Evolutionary conservation across 92 coral and sea anemone genomes (phyloP).

Genomic region (Galaxea fascicularis): DNA sequence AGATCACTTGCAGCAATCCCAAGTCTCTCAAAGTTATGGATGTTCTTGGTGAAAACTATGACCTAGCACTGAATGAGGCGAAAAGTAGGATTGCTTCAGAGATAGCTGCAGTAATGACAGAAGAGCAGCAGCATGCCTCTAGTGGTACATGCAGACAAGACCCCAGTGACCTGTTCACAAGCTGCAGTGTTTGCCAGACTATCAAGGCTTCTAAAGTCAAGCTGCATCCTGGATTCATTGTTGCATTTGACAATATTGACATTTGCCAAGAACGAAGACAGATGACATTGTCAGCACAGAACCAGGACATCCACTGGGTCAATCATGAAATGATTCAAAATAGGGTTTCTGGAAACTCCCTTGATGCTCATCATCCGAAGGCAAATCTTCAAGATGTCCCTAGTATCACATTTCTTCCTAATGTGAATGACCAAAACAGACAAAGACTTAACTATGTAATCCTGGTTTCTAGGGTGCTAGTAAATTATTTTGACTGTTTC

Average conservation of each 20-base stretch:
- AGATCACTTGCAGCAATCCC: conserved; percentile 61
- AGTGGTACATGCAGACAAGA: conserved; percentile 23
- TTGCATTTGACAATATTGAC: too few relatives aligned
- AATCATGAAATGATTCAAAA: conserved; percentile 51
- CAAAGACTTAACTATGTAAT: too few relatives aligned
- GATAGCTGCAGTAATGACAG: background rate
- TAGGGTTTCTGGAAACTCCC: conserved; percentile 43
- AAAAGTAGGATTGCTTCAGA: conserved; percentile 40
- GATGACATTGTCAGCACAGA: conserved; percentile 32
- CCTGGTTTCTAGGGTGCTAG: too few relatives aligned
- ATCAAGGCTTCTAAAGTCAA: too few relatives aligned
- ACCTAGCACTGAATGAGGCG: conserved; percentile 45
- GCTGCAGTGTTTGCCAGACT: too few relatives aligned
- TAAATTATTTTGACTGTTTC: too few relatives aligned
- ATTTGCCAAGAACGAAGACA: conserved; percentile 17
- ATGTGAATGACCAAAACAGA: too few relatives aligned
- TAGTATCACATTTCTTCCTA: too few relatives aligned
- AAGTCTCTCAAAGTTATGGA: conserved; percentile 59
- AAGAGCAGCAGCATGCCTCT: background rate
- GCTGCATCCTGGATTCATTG: too few relatives aligned
- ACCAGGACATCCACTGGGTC: conserved; percentile 49
- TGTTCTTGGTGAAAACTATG: conserved; percentile 56
- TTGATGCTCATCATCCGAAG: too few relatives aligned
- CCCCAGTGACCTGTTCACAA: too few relatives aligned
- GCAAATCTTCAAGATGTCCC: too few relatives aligned